phyloP scores from a whole-genome alignment of 2,888 invertebrate species.

The Abrostola tripartita region DNA sequence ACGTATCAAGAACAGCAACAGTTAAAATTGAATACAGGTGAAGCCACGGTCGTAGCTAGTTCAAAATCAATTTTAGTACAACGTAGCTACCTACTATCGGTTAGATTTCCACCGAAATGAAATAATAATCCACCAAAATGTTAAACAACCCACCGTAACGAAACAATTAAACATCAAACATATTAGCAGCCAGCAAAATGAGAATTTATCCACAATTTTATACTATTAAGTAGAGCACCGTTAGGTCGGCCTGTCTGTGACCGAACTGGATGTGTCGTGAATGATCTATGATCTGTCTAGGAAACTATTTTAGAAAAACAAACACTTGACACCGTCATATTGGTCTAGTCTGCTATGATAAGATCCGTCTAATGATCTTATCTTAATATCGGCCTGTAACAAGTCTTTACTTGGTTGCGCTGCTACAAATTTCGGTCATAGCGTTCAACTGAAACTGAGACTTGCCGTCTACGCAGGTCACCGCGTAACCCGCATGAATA shows the following conservation, averaged over 20 bases:
- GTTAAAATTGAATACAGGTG: neutral
- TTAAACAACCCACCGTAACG: too few relatives aligned
- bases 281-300: slow-evolving; percentile 22
- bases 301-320: slow-evolving; percentile 18
- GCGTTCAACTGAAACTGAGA: too few relatives aligned
- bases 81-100: neutral
- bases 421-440: too few relatives aligned
- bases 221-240: slow-evolving; percentile 28
- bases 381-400: too few relatives aligned
- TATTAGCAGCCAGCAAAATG: too few relatives aligned
- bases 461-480: too few relatives aligned
- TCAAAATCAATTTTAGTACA: slow-evolving; percentile 20
- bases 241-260: slow-evolving; percentile 24
- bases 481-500: too few relatives aligned
- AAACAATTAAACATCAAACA: too few relatives aligned
- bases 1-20: too few relatives aligned
- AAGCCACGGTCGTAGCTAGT: neutral
- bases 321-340: slow-evolving; percentile 6
- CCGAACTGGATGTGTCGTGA: slow-evolving; percentile 32
- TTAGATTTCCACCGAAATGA: too few relatives aligned
- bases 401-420: too few relatives aligned
- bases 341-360: slow-evolving; percentile 20
- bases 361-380: neutral
- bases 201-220: slow-evolving; percentile 24
- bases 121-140: too few relatives aligned